Percentiles rank a stretch among this genome's conserved stretches.
Conservation (phyloP, 2,888 invertebrate genomes). For the Scaptomyza flava region DNA sequence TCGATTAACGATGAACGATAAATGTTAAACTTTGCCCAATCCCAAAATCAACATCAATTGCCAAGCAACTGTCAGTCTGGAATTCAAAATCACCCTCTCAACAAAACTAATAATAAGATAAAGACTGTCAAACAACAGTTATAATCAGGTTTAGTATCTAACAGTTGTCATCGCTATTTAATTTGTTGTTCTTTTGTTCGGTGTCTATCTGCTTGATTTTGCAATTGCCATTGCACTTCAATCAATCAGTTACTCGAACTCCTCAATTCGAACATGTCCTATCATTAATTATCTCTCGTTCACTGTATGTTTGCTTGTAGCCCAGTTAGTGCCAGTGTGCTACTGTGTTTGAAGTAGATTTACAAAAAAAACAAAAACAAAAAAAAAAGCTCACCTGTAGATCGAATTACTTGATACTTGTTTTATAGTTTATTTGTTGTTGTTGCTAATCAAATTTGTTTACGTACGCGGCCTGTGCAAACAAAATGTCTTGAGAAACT, state of each 20-base stretch:
- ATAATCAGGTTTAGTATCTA: constrained; percentile 20
- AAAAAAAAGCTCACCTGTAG: constrained; percentile 51
- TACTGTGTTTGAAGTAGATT: background rate
- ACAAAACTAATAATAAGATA: constrained; percentile 32
- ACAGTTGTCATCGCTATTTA: constrained; percentile 47
- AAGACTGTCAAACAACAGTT: constrained; percentile 35
- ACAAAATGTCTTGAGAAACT: constrained; percentile 44
- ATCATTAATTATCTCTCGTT: constrained; percentile 27
- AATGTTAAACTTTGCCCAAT: constrained; percentile 37
- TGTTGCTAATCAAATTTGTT: constrained; percentile 5
- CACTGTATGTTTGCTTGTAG: background rate
- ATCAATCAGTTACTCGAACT: constrained; percentile 26
- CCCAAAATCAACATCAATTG: constrained; percentile 44
- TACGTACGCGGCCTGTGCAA: constrained; percentile 59
- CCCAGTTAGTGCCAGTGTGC: constrained; percentile 34
- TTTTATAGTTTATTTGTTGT: constrained; percentile 11
- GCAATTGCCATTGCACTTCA: constrained; percentile 53
- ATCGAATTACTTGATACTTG: constrained; percentile 42
- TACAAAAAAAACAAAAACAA: constrained; percentile 30
- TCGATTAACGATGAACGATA: constrained; percentile 14
- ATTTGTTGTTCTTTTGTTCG: constrained; percentile 44
- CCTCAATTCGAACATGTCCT: constrained; percentile 12
- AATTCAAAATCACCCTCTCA: constrained; percentile 31
- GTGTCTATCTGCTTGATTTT: constrained; percentile 54
- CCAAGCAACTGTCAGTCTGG: constrained; percentile 39